These are phyloP conservation scores for Acipenser transmontanus DNA, from an alignment of 2,797 vertebrate genomes.

Conservation along the genomic window DNA sequence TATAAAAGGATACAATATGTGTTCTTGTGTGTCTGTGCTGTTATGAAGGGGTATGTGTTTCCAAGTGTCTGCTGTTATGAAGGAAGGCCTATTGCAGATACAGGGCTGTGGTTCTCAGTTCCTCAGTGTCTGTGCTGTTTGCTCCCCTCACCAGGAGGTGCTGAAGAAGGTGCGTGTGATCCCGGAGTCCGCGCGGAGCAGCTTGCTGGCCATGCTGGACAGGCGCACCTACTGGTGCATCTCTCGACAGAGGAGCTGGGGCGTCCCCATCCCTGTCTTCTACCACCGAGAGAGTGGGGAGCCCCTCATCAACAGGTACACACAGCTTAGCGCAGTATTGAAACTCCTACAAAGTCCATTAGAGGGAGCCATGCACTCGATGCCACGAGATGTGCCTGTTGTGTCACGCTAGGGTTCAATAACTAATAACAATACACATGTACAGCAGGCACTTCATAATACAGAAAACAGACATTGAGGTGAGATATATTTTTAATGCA, in stretches of 20 bases:
- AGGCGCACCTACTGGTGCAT: conserved; percentile 93
- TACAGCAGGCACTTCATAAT: too few species aligned
- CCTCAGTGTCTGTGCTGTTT: not conserved
- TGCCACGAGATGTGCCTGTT: not conserved
- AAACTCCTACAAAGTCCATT: too few species aligned
- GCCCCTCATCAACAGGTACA: conserved; percentile 80
- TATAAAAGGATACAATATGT: too few species aligned
- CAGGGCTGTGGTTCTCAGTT: conserved; percentile 7
- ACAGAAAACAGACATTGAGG: too few species aligned
- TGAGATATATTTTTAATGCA: too few species aligned
- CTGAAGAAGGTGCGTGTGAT: conserved; percentile 83
- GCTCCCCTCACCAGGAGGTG: conserved; percentile 57
- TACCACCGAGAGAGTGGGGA: conserved; percentile 81
- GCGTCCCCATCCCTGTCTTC: conserved; percentile 90
- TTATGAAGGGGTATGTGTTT: too few species aligned
- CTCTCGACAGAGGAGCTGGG: conserved; percentile 90
- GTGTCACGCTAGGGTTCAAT: not conserved
- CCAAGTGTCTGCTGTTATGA: too few species aligned
- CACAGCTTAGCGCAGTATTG: not conserved
- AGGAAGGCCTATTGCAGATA: too few species aligned
- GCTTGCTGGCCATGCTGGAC: conserved; percentile 81
- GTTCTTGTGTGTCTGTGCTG: too few species aligned
- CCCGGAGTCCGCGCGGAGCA: conserved; percentile 71
- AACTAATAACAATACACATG: too few species aligned
- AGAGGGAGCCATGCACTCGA: not conserved